phyloP scores from a whole-genome alignment of 2,888 invertebrate genomes.

The Heliothis peltigera region DNA sequence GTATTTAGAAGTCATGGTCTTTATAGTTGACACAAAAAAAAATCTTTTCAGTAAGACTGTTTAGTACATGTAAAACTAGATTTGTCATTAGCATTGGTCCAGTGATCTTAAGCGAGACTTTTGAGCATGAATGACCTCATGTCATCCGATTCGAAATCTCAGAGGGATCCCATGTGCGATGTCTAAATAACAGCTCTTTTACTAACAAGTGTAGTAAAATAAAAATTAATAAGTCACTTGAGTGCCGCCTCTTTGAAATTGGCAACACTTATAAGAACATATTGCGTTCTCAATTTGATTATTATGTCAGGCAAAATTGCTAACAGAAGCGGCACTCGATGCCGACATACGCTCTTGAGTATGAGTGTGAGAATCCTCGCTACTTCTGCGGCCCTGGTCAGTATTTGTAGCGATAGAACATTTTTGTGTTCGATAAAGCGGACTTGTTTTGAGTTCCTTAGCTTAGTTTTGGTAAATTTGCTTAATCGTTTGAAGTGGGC shows the following conservation, averaged over 20 bases:
- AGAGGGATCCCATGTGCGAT: background rate
- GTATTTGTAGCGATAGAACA: background rate
- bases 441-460: no score
- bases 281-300: conserved; percentile 48
- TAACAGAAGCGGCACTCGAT: conserved; percentile 46
- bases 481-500: no score
- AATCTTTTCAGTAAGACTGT: no score
- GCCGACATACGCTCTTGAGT: conserved; percentile 51
- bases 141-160: no score
- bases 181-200: background rate
- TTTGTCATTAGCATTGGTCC: no score
- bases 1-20: no score
- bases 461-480: no score
- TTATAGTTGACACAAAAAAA: no score
- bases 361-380: conserved; percentile 54
- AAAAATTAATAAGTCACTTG: background rate
- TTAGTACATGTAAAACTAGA: no score
- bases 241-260: background rate
- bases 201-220: background rate
- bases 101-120: no score
- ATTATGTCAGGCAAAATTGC: conserved; percentile 47
- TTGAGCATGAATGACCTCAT: no score
- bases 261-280: conserved; percentile 28
- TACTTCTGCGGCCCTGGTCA: conserved; percentile 25
- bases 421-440: background rate